These are phyloP conservation scores for Brachylomia viminalis DNA, from an alignment of 2,888 invertebrate genomes.

Conservation along the genomic window DNA sequence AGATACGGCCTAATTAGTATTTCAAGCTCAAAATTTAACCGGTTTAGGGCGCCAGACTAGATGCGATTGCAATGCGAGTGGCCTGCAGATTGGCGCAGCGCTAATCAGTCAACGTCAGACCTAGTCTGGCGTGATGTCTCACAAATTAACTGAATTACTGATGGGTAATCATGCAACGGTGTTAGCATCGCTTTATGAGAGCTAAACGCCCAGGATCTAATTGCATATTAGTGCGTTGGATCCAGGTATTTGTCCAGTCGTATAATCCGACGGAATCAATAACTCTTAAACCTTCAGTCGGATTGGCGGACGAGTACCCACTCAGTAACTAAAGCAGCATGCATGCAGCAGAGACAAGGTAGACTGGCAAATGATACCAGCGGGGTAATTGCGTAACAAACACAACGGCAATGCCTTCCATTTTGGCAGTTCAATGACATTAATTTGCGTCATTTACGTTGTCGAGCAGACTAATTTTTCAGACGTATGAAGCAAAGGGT, in stretches of 20 bases:
- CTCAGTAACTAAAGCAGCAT: background rate
- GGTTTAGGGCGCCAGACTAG: background rate
- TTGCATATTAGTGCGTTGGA: too few species aligned
- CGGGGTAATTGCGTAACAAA: background rate
- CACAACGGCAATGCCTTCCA: background rate
- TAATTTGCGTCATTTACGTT: background rate
- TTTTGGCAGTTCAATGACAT: background rate
- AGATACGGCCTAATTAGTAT: slow-evolving; percentile 20
- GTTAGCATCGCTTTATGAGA: background rate
- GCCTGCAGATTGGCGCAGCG: slow-evolving; percentile 13
- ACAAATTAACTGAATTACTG: slow-evolving; percentile 4
- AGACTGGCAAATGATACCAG: background rate
- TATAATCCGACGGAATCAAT: background rate
- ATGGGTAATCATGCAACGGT: background rate
- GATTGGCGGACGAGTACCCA: background rate
- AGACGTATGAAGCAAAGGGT: background rate
- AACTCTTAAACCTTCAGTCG: background rate
- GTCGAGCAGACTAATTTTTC: background rate
- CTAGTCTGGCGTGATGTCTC: background rate
- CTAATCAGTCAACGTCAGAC: slow-evolving; percentile 33
- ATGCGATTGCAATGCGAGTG: slow-evolving; percentile 3
- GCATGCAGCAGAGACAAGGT: background rate
- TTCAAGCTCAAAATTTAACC: slow-evolving; percentile 15
- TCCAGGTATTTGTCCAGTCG: background rate
- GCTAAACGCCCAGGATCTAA: background rate